Evolutionary conservation across 2,113 vertebrate species (phyloP).

Genomic region (chimpanzee (Pan troglodytes)): NHGRI_mPanTro3-v2.1_pri NC_072421.2:22913001-22913500

Average conservation of each 20-base stretch:
- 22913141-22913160: neutral
- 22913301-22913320: constrained; percentile 36
- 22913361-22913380: neutral
- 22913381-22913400: constrained; percentile 5
- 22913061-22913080: neutral
- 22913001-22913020: neutral
- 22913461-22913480: neutral
- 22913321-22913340: neutral
- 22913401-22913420: neutral
- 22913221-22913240: neutral
- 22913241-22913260: neutral
- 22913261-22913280: neutral
- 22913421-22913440: constrained; percentile 14
- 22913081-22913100: neutral
- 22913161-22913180: neutral
- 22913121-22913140: neutral
- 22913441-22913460: neutral
- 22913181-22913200: neutral
- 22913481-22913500: constrained; percentile 51
- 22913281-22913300: neutral
- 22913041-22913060: neutral
- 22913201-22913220: neutral
- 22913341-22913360: neutral
- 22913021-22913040: neutral
- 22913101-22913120: neutral